Evolutionary conservation across 1,140 invertebrate species (phyloP).

Genomic region (Drosophila oshimai): DNA sequence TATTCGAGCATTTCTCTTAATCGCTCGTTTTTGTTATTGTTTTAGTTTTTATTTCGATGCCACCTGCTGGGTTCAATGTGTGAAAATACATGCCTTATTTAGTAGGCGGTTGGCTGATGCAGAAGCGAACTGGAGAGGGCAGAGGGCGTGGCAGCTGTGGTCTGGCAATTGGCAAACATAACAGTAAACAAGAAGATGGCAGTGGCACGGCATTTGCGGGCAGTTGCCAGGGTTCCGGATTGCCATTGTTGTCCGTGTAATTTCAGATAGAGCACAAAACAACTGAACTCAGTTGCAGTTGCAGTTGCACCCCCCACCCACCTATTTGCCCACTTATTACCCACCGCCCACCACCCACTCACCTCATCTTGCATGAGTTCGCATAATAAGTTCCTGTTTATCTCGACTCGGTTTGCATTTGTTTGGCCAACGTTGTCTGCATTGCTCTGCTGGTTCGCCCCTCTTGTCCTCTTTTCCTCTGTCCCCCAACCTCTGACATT

Average conservation of each 20-base stretch:
- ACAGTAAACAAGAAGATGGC: conserved; percentile 52
- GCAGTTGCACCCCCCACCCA: conserved; percentile 6
- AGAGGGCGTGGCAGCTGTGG: background rate
- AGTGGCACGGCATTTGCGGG: conserved; percentile 22
- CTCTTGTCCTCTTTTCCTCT: background rate
- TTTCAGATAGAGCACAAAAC: conserved; percentile 60
- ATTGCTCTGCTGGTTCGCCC: no score
- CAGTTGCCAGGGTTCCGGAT: background rate
- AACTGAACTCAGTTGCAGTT: conserved; percentile 14
- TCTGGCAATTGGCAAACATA: conserved; percentile 62
- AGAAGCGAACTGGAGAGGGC: background rate
- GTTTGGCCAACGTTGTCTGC: conserved; percentile 47
- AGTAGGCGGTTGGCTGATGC: background rate
- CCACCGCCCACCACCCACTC: background rate
- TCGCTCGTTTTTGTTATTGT: conserved; percentile 1
- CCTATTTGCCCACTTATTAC: conserved; percentile 18
- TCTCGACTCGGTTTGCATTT: conserved; percentile 64
- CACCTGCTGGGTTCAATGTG: conserved; percentile 60
- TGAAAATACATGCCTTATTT: conserved; percentile 53
- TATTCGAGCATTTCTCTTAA: background rate
- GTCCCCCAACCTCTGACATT: background rate
- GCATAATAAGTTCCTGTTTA: conserved; percentile 79
- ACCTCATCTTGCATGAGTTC: conserved; percentile 57
- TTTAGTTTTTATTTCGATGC: conserved; percentile 5
- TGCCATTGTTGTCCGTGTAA: conserved; percentile 58